Base-by-base conservation (phyloP, 2,888 invertebrate species). In the Xiphydria camelus region DNA sequence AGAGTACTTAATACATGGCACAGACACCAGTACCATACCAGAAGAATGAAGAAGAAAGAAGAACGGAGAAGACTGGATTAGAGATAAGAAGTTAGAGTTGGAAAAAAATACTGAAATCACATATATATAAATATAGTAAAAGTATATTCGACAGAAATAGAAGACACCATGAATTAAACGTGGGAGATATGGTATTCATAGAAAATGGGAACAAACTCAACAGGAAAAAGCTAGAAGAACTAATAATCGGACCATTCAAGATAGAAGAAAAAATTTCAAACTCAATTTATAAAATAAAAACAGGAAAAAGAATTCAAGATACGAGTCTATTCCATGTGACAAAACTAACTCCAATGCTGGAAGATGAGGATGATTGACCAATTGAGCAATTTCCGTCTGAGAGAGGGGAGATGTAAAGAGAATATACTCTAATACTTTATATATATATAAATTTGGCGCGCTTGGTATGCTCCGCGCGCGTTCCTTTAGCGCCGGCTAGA, bases 1-100 rank as follows among this genome's bases (percentile, higher is more conserved):
- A 33, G 41, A 45, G 31, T 57, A 59, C 25, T 34, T 55, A 37
- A 34, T 55, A 34, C 23, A 54, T 25, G 51, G 56, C 17, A 41
- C 46, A 19, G 37, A 42, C 7, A 29, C 45, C 26, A 45, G 39
- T 15, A 38, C 46, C 51, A n/a, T n/a, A 42, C 57, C 51, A 40
- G 18, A 42, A 38, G 45, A 51, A 46, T 38, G 50, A 40, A 33
- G 32, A 35, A 41, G 3, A 34, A 53, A 44, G 41, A 10, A 29
- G 14, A 10, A 29, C 5, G 10, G n/a, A 10, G 14, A 10, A 29
- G 14, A 29, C 14, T n/a, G n/a, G n/a, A 29, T 12, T 12, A 14
- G 14, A 29, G 31, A 29, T 29, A 29, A 14, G 14, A 29, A 12
- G 10, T 12, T 6, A n/a, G 31, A 10, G 14, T n/a, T 29, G 14